A percentile compares a stretch with the other conserved stretches of the same genome.
Conservation (phyloP, 2,888 invertebrate species). For the Patella depressa region DNA sequence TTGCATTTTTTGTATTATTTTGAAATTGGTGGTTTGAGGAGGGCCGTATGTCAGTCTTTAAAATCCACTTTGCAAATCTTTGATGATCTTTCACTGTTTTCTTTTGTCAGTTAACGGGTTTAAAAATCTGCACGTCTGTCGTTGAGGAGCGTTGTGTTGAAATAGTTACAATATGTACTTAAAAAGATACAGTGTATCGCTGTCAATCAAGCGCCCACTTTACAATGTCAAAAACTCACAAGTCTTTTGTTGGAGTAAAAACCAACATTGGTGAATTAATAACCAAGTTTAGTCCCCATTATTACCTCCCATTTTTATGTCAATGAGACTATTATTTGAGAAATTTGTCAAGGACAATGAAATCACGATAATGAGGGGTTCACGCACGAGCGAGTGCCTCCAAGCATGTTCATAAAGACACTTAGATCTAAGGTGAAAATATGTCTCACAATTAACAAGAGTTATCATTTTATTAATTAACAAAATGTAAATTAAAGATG, state of each 20-base stretch:
- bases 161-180: not conserved
- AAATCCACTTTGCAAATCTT: too few relatives aligned
- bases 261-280: conserved; percentile 1
- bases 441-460: not conserved
- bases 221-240: not conserved
- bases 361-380: not conserved
- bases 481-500: not conserved
- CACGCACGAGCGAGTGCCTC: not conserved
- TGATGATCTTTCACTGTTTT: not conserved
- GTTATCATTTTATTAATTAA: not conserved
- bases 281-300: not conserved
- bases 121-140: conserved; percentile 2
- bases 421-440: not conserved
- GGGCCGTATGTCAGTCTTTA: too few relatives aligned
- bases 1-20: too few relatives aligned
- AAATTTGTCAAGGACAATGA: conserved; percentile 5
- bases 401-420: not conserved
- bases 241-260: not conserved
- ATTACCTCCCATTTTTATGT: too few relatives aligned
- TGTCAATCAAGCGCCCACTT: conserved; percentile 5
- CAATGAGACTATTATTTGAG: not conserved
- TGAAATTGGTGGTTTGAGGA: too few relatives aligned
- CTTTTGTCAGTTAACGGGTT: conserved; percentile 7
- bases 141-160: not conserved
- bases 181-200: conserved; percentile 2